Conservation (phyloP, 2,888 invertebrate species). For the Cinara cedri region DNA sequence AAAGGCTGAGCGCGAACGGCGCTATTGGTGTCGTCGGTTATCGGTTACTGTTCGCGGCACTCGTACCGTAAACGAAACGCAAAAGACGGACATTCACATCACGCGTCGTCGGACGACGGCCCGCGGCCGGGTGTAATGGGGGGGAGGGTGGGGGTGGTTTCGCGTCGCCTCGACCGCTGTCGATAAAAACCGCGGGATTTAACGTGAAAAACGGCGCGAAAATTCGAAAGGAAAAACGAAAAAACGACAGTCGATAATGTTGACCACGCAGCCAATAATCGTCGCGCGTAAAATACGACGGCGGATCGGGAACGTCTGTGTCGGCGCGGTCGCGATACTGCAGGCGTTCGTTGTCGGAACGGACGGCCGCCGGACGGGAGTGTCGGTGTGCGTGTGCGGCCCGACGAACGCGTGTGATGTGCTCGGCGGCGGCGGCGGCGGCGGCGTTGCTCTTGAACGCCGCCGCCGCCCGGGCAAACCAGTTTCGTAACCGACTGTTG, state of each 20-base stretch:
- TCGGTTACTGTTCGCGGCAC: too few species aligned
- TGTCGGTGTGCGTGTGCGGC: slow-evolving; percentile 13
- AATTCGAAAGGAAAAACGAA: too few species aligned
- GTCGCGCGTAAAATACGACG: too few species aligned
- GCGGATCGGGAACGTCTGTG: too few species aligned
- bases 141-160: too few species aligned
- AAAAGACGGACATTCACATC: background rate
- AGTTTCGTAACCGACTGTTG: slow-evolving; percentile 49
- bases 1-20: too few species aligned
- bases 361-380: slow-evolving; percentile 24
- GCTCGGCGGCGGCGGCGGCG: background rate
- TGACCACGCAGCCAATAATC: too few species aligned
- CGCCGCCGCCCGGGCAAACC: slow-evolving; percentile 47
- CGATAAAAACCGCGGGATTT: background rate
- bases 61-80: background rate
- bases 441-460: slow-evolving; percentile 25
- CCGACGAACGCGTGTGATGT: slow-evolving; percentile 33
- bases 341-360: background rate
- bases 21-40: too few species aligned
- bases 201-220: background rate
- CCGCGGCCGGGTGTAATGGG: background rate
- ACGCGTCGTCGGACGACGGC: too few species aligned
- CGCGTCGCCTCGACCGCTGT: too few species aligned
- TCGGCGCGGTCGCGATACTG: too few species aligned
- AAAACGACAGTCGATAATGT: too few species aligned